Percentiles rank a stretch among this genome's conserved stretches.
Conservation (phyloP, 2,113 vertebrate species). For the Nannospalax galili region DNA sequence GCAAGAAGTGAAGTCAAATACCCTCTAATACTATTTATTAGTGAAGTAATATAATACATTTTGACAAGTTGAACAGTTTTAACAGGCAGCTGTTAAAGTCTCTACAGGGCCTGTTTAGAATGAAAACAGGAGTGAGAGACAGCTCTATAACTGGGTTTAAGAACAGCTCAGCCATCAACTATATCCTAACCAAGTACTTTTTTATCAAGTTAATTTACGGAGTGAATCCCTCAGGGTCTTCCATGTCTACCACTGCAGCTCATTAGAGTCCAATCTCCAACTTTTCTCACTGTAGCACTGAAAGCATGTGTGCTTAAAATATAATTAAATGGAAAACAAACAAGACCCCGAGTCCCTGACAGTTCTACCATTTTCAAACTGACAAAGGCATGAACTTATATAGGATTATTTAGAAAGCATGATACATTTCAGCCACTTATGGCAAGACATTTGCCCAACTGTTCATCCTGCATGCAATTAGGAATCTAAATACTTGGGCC, state of each 20-base stretch:
- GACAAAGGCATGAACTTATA: slow-evolving; percentile 80
- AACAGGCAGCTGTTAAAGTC: slow-evolving; percentile 87
- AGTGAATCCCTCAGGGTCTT: slow-evolving; percentile 90
- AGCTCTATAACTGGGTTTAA: slow-evolving; percentile 84
- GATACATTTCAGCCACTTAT: slow-evolving; percentile 66
- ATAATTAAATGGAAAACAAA: slow-evolving; percentile 98
- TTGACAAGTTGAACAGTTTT: slow-evolving; percentile 90
- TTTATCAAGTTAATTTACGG: slow-evolving; percentile 90
- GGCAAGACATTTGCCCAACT: slow-evolving; percentile 84
- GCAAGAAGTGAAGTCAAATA: slow-evolving; percentile 83
- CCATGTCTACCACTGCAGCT: slow-evolving; percentile 91
- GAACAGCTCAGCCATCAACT: slow-evolving; percentile 88
- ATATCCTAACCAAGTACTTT: slow-evolving; percentile 90
- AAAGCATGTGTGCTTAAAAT: slow-evolving; percentile 90
- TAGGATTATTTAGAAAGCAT: slow-evolving; percentile 76
- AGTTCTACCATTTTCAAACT: slow-evolving; percentile 73
- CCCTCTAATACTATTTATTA: slow-evolving; percentile 92
- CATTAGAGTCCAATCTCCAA: slow-evolving; percentile 91
- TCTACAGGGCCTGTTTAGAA: slow-evolving; percentile 84
- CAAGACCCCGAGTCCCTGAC: slow-evolving; percentile 86
- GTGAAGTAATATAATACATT: slow-evolving; percentile 88
- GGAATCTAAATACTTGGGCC: slow-evolving; percentile 98
- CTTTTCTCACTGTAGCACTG: slow-evolving; percentile 87
- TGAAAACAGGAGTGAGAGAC: slow-evolving; percentile 86
- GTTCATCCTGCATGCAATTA: slow-evolving; percentile 94